A percentile compares a stretch with the other conserved stretches of the same genome.
phyloP scores from a whole-genome alignment of 2,797 vertebrate genomes.

The Helarctos malayanus region DNA sequence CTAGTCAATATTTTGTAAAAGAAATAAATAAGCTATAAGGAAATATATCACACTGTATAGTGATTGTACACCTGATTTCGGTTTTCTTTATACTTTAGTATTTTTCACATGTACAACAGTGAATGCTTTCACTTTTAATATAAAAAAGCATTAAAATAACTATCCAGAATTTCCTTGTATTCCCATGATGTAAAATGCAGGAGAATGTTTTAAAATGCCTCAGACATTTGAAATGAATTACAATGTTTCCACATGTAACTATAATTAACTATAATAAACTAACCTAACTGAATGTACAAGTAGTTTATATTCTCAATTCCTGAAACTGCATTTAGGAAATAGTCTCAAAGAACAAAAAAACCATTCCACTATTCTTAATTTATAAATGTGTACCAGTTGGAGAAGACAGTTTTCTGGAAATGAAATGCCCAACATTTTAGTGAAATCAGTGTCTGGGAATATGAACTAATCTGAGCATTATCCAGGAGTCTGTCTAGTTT shows the following conservation, averaged over 20 bases:
- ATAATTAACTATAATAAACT: conserved; percentile 50
- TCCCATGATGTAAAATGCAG: not conserved
- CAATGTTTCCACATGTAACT: conserved; percentile 15
- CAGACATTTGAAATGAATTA: not conserved
- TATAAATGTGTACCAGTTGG: not conserved
- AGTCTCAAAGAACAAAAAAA: conserved; percentile 58
- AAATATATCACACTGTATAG: conserved; percentile 36
- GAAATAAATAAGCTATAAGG: not conserved
- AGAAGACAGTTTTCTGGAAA: conserved; percentile 21
- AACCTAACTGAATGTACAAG: conserved; percentile 44
- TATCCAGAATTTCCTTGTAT: conserved; percentile 34
- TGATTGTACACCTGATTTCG: not conserved
- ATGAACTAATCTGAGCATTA: not conserved
- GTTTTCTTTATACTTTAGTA: conserved; percentile 36
- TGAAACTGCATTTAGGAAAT: conserved; percentile 57
- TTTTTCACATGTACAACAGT: conserved; percentile 41
- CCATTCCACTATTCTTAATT: conserved; percentile 21
- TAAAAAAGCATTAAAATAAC: conserved; percentile 5
- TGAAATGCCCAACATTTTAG: not conserved
- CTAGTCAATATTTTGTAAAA: not conserved
- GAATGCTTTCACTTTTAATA: conserved; percentile 49
- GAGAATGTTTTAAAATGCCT: conserved; percentile 29
- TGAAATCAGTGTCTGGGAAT: conserved; percentile 30
- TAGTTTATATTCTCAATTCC: conserved; percentile 57
- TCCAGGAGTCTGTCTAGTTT: conserved; percentile 30